Base-by-base conservation (phyloP, 2,888 invertebrate species). In the Acleris holmiana region DNA sequence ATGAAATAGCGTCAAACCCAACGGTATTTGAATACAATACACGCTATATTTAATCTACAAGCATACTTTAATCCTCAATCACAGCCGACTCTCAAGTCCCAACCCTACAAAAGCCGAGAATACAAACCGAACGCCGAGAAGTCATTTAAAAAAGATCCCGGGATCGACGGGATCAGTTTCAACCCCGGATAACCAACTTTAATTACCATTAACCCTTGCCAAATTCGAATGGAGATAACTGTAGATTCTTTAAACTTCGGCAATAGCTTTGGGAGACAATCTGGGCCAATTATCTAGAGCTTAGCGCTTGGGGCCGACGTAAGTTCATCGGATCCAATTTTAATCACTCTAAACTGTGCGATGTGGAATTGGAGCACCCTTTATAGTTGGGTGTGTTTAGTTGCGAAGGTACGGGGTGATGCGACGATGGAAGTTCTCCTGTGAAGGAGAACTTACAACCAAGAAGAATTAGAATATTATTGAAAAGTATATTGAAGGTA, bases 201-300 rank as follows among this genome's bases (percentile, higher is more conserved):
- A 88, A 90, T 90, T 85, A 79, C 80, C 73, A 86, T 87, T 85
- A 89, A 88, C 89, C 87, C 89, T 86, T 85, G 83, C 86, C 85
- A 83, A 84, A 85, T 82, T 72, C 76, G 69, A 77, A 72, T 74
- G 68, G 71, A 84, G 87, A 86, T 86, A 88, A 80, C 84, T 85
- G 82, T 80, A 85, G 83, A 88, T 89, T 90, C 86, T 89, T 88
- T 86, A 88, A 89, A 89, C 83, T 88, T 85, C 70, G 80, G 74
- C 84, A 79, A 82, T 83, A 79, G 81, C 77, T 77, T 75, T 75
- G 72, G 74, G 71, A 79, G 86, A 85, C 87, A 85, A 89, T 89
- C 89, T 84, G 76, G 74, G 73, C 76, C 87, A 88, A 90, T 90
- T 90, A 89, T 86, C 87, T 86, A 73, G 77, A 82, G 85, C 86